phyloP scores from a whole-genome alignment of 1,140 invertebrate species.

The Varroa destructor region DNA sequence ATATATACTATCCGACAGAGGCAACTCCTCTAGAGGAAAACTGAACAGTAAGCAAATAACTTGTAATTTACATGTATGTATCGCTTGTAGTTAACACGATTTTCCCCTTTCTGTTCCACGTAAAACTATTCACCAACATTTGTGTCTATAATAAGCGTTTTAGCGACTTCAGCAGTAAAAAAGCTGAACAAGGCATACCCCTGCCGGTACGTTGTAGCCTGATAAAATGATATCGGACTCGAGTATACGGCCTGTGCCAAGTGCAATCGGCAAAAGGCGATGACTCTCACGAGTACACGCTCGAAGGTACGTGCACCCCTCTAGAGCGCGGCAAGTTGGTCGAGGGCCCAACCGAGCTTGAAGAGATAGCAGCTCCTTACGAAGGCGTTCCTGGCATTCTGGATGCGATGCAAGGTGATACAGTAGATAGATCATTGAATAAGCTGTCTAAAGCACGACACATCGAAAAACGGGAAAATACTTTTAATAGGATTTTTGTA shows the following conservation, averaged over 20 bases:
- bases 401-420: slow-evolving; percentile 42
- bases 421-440: slow-evolving; percentile 39
- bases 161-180: too few species aligned
- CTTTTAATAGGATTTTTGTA: background rate
- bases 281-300: slow-evolving; percentile 37
- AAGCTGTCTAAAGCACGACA: slow-evolving; percentile 38
- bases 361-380: slow-evolving; percentile 39
- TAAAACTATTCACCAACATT: too few species aligned
- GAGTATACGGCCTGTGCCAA: slow-evolving; percentile 36
- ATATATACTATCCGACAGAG: too few species aligned
- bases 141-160: too few species aligned
- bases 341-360: slow-evolving; percentile 17
- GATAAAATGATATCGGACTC: slow-evolving; percentile 34
- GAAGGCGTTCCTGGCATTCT: slow-evolving; percentile 40
- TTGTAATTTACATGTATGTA: too few species aligned
- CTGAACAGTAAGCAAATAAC: too few species aligned
- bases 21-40: too few species aligned
- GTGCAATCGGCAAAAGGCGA: slow-evolving; percentile 33
- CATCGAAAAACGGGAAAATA: slow-evolving; percentile 24
- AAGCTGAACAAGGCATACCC: slow-evolving; percentile 29
- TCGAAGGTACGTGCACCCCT: slow-evolving; percentile 33
- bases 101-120: too few species aligned
- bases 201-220: slow-evolving; percentile 35
- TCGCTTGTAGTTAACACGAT: too few species aligned
- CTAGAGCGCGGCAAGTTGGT: slow-evolving; percentile 29